A percentile compares a stretch with the other conserved stretches of the same genome.
Conservation (phyloP, 2,888 invertebrate genomes). For the Hypsopygia costalis region DNA sequence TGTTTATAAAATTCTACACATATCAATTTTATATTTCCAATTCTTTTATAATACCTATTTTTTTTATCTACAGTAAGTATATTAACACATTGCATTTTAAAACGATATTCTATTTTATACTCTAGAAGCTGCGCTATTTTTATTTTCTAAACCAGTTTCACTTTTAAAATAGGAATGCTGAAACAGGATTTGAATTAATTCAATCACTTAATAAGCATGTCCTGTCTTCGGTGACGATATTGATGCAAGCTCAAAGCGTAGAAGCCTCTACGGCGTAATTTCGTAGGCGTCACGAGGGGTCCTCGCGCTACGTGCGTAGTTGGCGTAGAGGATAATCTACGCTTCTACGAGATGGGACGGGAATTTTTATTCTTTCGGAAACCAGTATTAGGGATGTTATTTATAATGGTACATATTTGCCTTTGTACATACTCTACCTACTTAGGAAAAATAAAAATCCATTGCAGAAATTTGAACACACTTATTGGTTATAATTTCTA, state of each 20-base stretch:
- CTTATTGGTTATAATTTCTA: too few species aligned
- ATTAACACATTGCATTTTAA: too few species aligned
- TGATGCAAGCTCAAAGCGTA: not conserved
- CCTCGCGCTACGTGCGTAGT: constrained; percentile 8
- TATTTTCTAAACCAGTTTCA: not conserved
- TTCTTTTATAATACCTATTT: too few species aligned
- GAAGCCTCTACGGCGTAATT: constrained; percentile 10
- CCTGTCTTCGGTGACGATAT: not conserved
- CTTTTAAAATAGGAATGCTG: not conserved
- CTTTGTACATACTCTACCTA: too few species aligned
- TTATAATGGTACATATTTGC: too few species aligned
- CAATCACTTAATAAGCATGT: not conserved
- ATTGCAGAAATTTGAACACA: too few species aligned
- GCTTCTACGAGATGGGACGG: not conserved
- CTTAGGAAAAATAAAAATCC: too few species aligned
- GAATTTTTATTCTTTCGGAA: not conserved
- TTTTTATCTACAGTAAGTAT: too few species aligned
- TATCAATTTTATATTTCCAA: constrained; percentile 30
- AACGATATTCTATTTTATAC: not conserved
- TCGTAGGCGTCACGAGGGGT: constrained; percentile 8
- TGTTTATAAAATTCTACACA: constrained; percentile 38
- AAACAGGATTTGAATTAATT: not conserved
- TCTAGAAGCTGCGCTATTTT: not conserved
- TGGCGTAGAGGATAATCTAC: not conserved
- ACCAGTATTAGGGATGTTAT: too few species aligned